Evolutionary conservation across 2,888 invertebrate genomes (phyloP).

Genomic region (Ceraclea dissimilis): DNA sequence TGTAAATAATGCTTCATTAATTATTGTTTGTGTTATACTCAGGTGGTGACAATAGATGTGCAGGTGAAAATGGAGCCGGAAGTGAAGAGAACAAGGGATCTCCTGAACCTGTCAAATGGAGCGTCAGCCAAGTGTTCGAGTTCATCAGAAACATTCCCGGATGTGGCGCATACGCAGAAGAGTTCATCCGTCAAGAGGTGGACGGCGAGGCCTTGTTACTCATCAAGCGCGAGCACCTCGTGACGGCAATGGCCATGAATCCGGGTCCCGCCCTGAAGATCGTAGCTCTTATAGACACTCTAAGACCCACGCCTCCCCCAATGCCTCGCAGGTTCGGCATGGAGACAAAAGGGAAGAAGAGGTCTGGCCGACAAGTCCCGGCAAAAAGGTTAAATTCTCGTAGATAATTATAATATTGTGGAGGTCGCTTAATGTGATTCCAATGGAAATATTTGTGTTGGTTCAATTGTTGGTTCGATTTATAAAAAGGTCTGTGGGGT

Average conservation of each 20-base stretch:
- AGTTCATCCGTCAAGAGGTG: slow-evolving; percentile 91
- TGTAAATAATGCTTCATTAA: too few relatives aligned
- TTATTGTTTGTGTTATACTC: background rate
- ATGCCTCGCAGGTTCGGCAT: background rate
- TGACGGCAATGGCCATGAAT: slow-evolving; percentile 92
- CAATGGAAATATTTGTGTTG: too few relatives aligned
- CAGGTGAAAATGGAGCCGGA: slow-evolving; percentile 12
- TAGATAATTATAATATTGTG: background rate
- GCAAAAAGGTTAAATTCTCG: slow-evolving; percentile 21
- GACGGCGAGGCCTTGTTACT: slow-evolving; percentile 91
- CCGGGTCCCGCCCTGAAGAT: slow-evolving; percentile 93
- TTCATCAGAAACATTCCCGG: slow-evolving; percentile 85
- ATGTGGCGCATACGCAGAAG: slow-evolving; percentile 87
- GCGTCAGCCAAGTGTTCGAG: slow-evolving; percentile 69
- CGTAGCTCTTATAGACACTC: slow-evolving; percentile 82
- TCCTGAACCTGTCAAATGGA: slow-evolving; percentile 16
- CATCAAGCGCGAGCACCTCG: slow-evolving; percentile 88
- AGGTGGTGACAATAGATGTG: slow-evolving; percentile 3
- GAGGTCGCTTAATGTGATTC: too few relatives aligned
- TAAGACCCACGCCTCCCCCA: slow-evolving; percentile 51
- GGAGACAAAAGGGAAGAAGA: slow-evolving; percentile 13
- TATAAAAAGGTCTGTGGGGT: too few relatives aligned
- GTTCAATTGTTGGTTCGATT: too few relatives aligned
- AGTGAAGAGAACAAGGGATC: slow-evolving; percentile 16
- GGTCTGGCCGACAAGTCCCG: slow-evolving; percentile 18